Base-by-base conservation (phyloP, 2,888 invertebrate species). In the Sphaerophoria taeniata region DNA sequence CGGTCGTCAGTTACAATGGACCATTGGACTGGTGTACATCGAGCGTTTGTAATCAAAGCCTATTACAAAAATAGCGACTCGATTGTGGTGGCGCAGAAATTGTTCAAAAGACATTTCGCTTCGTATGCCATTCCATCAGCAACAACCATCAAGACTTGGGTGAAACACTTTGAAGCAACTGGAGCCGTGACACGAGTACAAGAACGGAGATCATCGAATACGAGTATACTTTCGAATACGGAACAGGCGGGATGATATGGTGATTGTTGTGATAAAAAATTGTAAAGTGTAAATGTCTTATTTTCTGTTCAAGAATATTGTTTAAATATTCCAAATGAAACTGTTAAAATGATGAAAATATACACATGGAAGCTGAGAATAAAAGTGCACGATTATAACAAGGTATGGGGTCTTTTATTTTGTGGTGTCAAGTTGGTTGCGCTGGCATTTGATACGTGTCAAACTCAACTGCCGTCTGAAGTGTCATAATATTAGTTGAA, bases 1-100 rank as follows among this genome's bases (percentile, higher is more conserved):
- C 55, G 49, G n/a, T 55, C 80, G 75, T 55, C 80, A 84, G 85
- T 85, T 71, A 63, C 69, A 72, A 90, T 90, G 90, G 90, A 90
- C 87, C 89, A 90, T 89, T 90, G 90, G 90, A 90, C 90, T 87
- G 90, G 90, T 84, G 90, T 90, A 76, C 90, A 90, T 88, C 90
- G 90, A 9, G 90, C 90, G 49, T 90, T 89, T 61, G 87, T 90
- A 63, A 90, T 90, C 31, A 89, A 89, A 36, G 87, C 90, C 63
- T 90, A 90, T 67, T 90, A 90, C 70, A 89, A 89, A 86, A 90
- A 89, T 55, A 90, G 90, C 71, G 90, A 90, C 85, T 90, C 90
- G 69, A 89, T 89, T 47, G 88, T 88, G 61, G 81, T 87, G 14
- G 90, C 90, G 2, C 90, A 90, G 86, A 84, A 90, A n/a, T 58